A percentile compares a stretch with the other conserved stretches of the same genome.
phyloP scores from a whole-genome alignment of 2,113 vertebrate species.

The Oceanites oceanicus region DNA sequence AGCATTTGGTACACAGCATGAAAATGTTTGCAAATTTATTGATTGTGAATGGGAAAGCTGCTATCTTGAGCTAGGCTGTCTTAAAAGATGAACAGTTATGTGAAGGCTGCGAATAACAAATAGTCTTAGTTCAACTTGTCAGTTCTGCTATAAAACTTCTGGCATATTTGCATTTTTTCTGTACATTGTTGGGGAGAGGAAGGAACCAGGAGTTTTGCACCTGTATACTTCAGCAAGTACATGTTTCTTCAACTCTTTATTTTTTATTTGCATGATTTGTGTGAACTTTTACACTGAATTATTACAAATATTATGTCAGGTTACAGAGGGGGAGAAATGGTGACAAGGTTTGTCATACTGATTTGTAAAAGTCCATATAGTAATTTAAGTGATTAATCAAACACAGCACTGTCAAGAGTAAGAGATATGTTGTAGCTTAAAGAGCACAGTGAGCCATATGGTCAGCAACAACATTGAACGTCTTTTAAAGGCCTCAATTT shows the following conservation, averaged over 20 bases:
- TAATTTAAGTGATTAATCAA: not conserved
- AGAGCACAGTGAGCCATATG: not conserved
- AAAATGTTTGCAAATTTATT: not conserved
- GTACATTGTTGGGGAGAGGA: not conserved
- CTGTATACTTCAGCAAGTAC: not conserved
- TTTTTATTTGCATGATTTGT: not conserved
- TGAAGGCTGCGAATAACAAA: slow-evolving; percentile 8
- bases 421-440: slow-evolving; percentile 5
- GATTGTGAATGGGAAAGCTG: not conserved
- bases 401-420: not conserved
- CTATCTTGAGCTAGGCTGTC: not conserved
- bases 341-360: not conserved
- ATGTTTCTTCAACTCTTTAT: not conserved
- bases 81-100: not conserved
- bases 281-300: not conserved
- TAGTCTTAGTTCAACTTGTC: not conserved
- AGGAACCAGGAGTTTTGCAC: not conserved
- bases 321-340: not conserved
- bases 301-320: not conserved
- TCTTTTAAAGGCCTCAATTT: not conserved
- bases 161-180: not conserved
- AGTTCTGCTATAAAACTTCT: not conserved
- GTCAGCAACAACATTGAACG: not conserved
- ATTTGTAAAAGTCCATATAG: not conserved
- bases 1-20: not conserved